These are phyloP conservation scores for Cheilosia pagana DNA, from an alignment of 2,888 invertebrate species.

Conservation along the genomic window DNA sequence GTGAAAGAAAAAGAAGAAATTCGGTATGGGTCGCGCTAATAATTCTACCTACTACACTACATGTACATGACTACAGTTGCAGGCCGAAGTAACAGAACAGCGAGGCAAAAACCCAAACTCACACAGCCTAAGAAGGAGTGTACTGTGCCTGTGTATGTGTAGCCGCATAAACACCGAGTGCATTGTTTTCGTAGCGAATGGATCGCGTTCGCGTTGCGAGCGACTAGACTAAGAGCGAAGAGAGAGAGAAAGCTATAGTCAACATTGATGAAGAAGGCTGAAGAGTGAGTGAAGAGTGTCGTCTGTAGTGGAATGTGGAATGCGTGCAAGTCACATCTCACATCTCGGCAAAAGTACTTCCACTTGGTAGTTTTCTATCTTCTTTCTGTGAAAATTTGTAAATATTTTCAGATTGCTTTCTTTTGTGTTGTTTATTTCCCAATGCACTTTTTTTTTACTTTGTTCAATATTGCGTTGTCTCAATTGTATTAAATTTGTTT, in stretches of 20 bases:
- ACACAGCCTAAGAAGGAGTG: conserved; percentile 18
- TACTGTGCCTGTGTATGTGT: too few species aligned
- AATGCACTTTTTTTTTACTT: not conserved
- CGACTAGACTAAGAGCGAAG: not conserved
- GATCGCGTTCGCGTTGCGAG: too few species aligned
- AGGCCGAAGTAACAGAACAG: too few species aligned
- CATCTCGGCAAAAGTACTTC: conserved; percentile 44
- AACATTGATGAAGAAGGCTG: conserved; percentile 13
- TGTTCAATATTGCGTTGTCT: not conserved
- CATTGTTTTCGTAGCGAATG: conserved; percentile 43
- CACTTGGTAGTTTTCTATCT: conserved; percentile 50
- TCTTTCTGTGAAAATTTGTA: conserved; percentile 55
- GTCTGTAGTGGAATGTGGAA: conserved; percentile 38
- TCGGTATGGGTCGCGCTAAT: not conserved
- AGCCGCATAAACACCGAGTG: conserved; percentile 38
- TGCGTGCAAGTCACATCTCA: conserved; percentile 26
- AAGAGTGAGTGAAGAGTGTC: not conserved
- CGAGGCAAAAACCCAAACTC: not conserved
- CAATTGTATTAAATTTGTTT: conserved; percentile 12
- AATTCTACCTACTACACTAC: too few species aligned
- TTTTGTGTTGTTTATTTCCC: conserved; percentile 37
- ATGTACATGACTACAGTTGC: too few species aligned
- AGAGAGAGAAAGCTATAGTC: conserved; percentile 44
- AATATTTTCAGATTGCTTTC: conserved; percentile 55
- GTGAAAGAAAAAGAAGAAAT: conserved; percentile 43